A percentile compares a stretch with the other conserved stretches of the same genome.
Conservation (phyloP, 2,113 vertebrate species). For the Madoqua kirkii region DNA sequence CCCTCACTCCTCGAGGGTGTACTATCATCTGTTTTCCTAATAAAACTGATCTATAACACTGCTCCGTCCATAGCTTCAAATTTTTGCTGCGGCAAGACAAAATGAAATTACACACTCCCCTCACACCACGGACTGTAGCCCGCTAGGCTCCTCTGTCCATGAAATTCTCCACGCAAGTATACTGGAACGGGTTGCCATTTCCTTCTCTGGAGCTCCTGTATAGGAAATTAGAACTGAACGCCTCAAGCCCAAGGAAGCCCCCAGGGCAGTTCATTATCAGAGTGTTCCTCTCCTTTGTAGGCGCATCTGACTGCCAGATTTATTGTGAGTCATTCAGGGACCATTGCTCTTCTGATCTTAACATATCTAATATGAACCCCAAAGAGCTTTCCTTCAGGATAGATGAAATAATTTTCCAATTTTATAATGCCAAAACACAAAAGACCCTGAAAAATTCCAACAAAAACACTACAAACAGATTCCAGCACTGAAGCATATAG, state of each 20-base stretch:
- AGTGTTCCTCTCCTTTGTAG: background rate
- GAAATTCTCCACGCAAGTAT: background rate
- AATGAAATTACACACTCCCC: background rate
- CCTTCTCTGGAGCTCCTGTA: fast-evolving
- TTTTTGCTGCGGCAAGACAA: background rate
- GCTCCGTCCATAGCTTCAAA: background rate
- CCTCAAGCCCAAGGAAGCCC: background rate
- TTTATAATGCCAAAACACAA: background rate
- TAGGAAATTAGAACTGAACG: background rate
- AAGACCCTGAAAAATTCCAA: background rate
- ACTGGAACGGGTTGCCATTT: background rate
- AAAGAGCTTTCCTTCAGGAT: background rate
- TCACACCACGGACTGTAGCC: background rate
- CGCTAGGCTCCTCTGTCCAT: background rate
- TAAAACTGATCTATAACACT: background rate
- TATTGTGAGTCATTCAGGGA: background rate
- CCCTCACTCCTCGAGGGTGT: background rate
- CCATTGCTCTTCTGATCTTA: background rate
- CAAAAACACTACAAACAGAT: background rate
- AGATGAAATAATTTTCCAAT: background rate
- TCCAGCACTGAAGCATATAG: background rate
- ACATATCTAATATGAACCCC: background rate
- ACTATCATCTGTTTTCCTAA: background rate
- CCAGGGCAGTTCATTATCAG: background rate
- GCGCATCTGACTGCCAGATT: background rate